These are phyloP conservation scores for Lasioglossum baleicum DNA, from an alignment of 1,140 invertebrate species.

Conservation along the genomic window DNA sequence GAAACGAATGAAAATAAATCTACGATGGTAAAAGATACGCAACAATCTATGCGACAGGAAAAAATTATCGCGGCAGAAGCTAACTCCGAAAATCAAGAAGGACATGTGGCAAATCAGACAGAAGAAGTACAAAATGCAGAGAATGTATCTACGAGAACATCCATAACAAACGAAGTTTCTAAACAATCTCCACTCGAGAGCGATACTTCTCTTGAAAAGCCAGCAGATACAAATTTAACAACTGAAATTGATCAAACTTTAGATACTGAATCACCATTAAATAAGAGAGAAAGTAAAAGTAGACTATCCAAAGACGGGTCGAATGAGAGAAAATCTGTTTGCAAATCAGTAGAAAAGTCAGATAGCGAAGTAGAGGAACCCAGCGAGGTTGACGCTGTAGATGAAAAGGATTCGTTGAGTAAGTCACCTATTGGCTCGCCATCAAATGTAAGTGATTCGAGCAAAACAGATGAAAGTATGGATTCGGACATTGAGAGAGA, in stretches of 20 bases:
- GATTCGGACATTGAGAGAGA: conserved; percentile 68
- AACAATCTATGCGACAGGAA: background rate
- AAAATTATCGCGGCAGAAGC: background rate
- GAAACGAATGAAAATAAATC: background rate
- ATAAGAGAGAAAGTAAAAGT: background rate
- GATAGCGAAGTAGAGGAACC: conserved; percentile 3
- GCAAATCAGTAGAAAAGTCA: background rate
- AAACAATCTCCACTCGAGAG: background rate
- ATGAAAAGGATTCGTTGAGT: conserved; percentile 21
- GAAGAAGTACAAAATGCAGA: background rate
- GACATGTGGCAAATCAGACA: background rate
- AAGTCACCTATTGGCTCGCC: background rate
- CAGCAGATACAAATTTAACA: background rate
- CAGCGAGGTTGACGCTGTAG: background rate
- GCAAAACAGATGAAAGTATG: conserved; percentile 45
- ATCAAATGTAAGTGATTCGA: background rate
- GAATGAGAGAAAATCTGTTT: conserved; percentile 9
- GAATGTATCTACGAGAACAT: background rate
- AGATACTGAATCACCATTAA: background rate
- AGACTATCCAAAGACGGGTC: background rate
- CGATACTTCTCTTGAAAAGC: background rate
- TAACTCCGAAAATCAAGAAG: background rate
- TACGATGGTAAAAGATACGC: background rate
- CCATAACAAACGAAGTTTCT: background rate
- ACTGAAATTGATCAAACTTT: background rate